Base-by-base conservation (phyloP, 1,140 invertebrate species). In the Calosoma granatense region DNA sequence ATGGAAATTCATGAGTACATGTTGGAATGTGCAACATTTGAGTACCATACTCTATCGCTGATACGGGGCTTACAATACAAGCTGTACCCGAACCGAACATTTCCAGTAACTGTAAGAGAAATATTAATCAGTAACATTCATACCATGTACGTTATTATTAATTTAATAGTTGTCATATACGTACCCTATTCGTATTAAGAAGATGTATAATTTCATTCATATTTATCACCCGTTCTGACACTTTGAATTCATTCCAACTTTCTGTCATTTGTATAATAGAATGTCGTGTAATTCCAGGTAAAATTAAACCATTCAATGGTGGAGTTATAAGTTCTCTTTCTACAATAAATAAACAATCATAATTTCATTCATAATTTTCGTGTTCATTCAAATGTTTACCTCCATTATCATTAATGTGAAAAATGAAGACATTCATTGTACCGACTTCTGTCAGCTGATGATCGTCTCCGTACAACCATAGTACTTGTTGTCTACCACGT, bases 341-440 rank as follows among this genome's bases (percentile, higher is more conserved):
- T 97, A 68, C 21, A 71, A 73, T 67, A 17, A 47, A 26, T 30
- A n/a, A n/a, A n/a, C n/a, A n/a, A n/a, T n/a, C n/a, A n/a, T n/a
- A n/a, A n/a, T n/a, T n/a, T n/a, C n/a, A n/a, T n/a, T n/a, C n/a
- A n/a, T n/a, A n/a, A n/a, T n/a, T n/a, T n/a, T n/a, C n/a, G n/a
- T n/a, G n/a, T n/a, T n/a, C n/a, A n/a, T n/a, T n/a, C n/a, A n/a
- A n/a, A n/a, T n/a, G n/a, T n/a, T n/a, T n/a, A 95, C 95, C 93
- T 84, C 93, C 93, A 67, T 91, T 75, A 55, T 93, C 84, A 70
- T 98, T 93, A 56, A 86, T 81, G 69, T 85, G 88, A 66, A 90
- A 85, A 62, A 96, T 80, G 68, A 99, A 98, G 51, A 99, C 85
- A 67, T 99, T 99, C 97, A 99, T 99, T 6, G 96, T 94, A 39